Evolutionary conservation across 1,140 invertebrate species (phyloP).

Genomic region (Myzus persicae): DNA sequence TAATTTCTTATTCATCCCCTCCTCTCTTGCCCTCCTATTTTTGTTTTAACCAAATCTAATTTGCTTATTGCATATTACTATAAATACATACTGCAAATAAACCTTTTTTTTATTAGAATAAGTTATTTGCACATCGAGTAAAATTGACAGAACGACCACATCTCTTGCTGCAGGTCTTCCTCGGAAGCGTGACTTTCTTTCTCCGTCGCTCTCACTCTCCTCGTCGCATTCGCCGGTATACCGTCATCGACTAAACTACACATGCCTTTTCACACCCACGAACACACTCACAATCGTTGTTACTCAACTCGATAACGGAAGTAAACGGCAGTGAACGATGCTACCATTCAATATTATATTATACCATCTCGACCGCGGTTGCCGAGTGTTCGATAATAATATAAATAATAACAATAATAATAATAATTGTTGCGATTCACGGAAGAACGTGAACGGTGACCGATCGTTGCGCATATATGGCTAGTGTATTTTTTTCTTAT

Average conservation of each 20-base stretch:
- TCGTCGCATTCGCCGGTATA: too few species aligned
- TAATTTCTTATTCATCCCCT: too few species aligned
- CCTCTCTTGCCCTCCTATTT: too few species aligned
- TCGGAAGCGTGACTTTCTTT: neutral
- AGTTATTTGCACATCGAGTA: neutral
- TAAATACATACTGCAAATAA: too few species aligned
- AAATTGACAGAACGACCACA: neutral
- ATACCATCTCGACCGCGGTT: too few species aligned
- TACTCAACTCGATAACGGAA: neutral
- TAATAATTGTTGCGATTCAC: constrained; percentile 11
- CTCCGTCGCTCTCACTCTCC: neutral
- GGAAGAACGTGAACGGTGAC: constrained; percentile 9
- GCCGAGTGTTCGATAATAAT: neutral
- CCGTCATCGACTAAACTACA: neutral
- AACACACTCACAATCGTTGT: neutral
- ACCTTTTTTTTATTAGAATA: too few species aligned
- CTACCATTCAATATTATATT: neutral
- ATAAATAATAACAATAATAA: neutral
- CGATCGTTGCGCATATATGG: constrained; percentile 41
- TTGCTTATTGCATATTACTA: too few species aligned
- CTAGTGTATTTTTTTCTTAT: neutral
- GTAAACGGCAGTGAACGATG: neutral
- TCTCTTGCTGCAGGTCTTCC: neutral
- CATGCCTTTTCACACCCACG: neutral
- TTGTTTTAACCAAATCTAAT: too few species aligned